Evolutionary conservation across 2,797 vertebrate species (phyloP).

Genomic region (Hyperoplus immaculatus): DNA sequence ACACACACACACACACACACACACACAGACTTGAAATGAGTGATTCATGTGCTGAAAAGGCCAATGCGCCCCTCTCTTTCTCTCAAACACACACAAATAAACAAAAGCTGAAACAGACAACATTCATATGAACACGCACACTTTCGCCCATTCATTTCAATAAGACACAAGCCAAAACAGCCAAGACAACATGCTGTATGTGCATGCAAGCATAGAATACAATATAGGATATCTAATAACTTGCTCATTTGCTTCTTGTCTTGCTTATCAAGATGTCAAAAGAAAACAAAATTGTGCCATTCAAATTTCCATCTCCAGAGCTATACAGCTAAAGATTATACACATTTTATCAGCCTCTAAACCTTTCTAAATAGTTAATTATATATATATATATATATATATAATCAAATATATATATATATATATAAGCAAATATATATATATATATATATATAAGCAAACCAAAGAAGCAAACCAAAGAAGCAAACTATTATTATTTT

Average conservation of each 20-base stretch:
- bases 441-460: no score
- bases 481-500: no score
- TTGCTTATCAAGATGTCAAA: not conserved
- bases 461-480: no score
- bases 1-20: conserved; percentile 6
- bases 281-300: not conserved
- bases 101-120: conserved; percentile 17
- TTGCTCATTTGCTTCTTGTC: not conserved
- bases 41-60: not conserved
- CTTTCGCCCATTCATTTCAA: not conserved
- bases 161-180: not conserved
- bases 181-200: no score
- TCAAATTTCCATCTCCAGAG: not conserved
- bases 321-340: not conserved
- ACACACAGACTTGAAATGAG: conserved; percentile 18
- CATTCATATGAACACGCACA: not conserved
- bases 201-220: not conserved
- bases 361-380: not conserved
- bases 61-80: not conserved
- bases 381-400: no score
- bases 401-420: no score
- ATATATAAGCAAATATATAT: no score
- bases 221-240: not conserved
- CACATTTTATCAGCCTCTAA: not conserved
- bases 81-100: conserved; percentile 25